phyloP scores from a whole-genome alignment of 2,113 vertebrate genomes.

The Stercorarius parasiticus region DNA sequence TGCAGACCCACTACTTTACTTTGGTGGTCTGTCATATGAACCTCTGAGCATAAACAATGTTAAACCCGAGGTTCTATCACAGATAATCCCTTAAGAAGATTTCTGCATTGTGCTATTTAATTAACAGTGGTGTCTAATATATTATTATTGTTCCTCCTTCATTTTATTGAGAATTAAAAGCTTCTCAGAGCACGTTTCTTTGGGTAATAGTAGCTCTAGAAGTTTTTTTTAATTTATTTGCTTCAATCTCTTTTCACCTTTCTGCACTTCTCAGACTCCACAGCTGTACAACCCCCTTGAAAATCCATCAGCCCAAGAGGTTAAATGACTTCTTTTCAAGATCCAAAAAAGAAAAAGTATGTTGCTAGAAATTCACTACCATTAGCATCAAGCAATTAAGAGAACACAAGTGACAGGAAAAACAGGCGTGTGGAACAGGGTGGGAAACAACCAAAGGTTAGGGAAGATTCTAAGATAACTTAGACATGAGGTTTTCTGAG shows the following conservation, averaged over 20 bases:
- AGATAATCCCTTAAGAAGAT: constrained; percentile 21
- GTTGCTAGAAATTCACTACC: neutral
- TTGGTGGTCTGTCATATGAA: neutral
- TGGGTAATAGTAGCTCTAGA: neutral
- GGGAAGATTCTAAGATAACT: neutral
- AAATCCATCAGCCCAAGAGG: neutral
- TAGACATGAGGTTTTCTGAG: neutral
- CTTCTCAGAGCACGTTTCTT: neutral
- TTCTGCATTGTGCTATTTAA: constrained; percentile 6
- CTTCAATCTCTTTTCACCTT: neutral
- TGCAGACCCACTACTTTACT: neutral
- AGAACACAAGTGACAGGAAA: neutral
- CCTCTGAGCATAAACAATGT: neutral
- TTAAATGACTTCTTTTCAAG: neutral
- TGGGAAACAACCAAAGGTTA: neutral
- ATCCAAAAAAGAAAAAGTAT: neutral
- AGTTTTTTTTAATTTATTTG: fast-evolving
- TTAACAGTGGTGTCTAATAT: neutral
- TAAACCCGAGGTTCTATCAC: neutral
- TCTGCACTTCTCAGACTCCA: neutral
- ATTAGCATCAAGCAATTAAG: neutral
- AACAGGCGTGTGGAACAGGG: neutral
- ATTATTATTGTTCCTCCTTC: neutral
- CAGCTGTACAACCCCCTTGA: neutral
- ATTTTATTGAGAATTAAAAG: neutral